These are phyloP conservation scores for Agelas oroides DNA, from an alignment of 37 sponge, comb jelly and placozoan genomes.

Conservation along the genomic window DNA sequence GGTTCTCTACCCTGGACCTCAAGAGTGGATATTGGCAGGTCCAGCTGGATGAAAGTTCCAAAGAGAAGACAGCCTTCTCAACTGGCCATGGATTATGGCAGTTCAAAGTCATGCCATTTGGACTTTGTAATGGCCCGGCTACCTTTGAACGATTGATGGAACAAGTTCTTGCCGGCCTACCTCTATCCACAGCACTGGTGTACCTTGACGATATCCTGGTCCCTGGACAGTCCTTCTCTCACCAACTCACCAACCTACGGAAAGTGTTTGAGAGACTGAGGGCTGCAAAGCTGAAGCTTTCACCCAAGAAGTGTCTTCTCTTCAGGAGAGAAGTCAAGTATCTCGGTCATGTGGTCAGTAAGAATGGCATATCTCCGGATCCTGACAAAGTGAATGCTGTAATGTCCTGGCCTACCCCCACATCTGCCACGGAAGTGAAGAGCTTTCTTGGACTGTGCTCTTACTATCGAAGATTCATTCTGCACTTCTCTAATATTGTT, in stretches of 20 bases:
- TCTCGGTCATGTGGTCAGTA: constrained; percentile 49
- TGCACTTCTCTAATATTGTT: neutral
- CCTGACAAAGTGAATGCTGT: constrained; percentile 51
- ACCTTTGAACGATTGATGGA: constrained; percentile 61
- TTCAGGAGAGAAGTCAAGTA: constrained; percentile 21
- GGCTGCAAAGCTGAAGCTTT: constrained; percentile 17
- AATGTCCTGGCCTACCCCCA: constrained; percentile 2
- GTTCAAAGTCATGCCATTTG: too few species aligned
- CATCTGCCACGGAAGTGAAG: constrained; percentile 2
- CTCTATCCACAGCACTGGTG: neutral
- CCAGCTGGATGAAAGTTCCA: constrained; percentile 1
- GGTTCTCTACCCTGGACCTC: constrained; percentile 63
- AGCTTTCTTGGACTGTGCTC: constrained; percentile 10
- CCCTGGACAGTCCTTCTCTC: constrained; percentile 1
- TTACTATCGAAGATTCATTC: constrained; percentile 15
- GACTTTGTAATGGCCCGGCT: constrained; percentile 68
- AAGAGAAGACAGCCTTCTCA: constrained; percentile 67
- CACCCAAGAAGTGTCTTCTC: constrained; percentile 19
- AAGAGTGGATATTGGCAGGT: constrained; percentile 80
- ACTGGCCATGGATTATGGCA: constrained; percentile 59
- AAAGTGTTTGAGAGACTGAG: constrained; percentile 12
- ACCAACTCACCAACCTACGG: constrained; percentile 4
- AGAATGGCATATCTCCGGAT: constrained; percentile 36
- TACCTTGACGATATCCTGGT: constrained; percentile 58
- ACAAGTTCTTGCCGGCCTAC: constrained; percentile 17